These are phyloP conservation scores for Paedocypris sp. DNA, from an alignment of 2,113 vertebrate genomes.

Conservation along the genomic window DNA sequence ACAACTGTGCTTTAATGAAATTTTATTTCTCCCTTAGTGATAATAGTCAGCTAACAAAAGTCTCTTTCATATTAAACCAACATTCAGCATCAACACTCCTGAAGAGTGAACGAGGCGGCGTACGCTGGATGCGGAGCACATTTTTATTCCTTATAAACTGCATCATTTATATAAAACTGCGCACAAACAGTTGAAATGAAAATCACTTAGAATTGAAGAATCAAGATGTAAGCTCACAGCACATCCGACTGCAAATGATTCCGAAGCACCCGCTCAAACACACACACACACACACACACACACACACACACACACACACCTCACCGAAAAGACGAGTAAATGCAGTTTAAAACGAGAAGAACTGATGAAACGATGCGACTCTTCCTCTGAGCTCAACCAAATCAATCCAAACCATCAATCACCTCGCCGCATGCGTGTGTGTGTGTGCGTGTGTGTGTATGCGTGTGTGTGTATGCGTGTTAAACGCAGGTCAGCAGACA, in stretches of 20 bases:
- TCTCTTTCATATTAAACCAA: not conserved
- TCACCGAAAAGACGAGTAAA: not conserved
- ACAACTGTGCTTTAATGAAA: no score
- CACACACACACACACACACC: not conserved
- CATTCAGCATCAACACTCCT: not conserved
- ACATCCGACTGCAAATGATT: slow-evolving; percentile 9
- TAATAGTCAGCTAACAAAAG: no score
- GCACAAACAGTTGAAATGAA: slow-evolving; percentile 52
- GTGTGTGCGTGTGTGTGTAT: not conserved
- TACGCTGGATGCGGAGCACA: slow-evolving; percentile 51
- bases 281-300: not conserved
- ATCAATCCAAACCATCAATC: not conserved
- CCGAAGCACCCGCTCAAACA: not conserved
- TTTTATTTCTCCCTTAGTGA: no score
- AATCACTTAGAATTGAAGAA: slow-evolving; percentile 47
- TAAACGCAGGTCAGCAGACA: not conserved
- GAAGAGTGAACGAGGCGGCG: not conserved
- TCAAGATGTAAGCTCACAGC: slow-evolving; percentile 40
- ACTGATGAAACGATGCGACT: no score
- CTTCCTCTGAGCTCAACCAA: not conserved
- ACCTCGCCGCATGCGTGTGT: not conserved
- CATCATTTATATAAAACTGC: slow-evolving; percentile 61
- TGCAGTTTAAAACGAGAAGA: not conserved
- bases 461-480: no score
- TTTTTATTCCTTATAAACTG: slow-evolving; percentile 70